Evolutionary conservation across 2,113 vertebrate genomes (phyloP), one percentile per base, ranked within the genome.

Genomic region (Tor tambroides): DNA sequence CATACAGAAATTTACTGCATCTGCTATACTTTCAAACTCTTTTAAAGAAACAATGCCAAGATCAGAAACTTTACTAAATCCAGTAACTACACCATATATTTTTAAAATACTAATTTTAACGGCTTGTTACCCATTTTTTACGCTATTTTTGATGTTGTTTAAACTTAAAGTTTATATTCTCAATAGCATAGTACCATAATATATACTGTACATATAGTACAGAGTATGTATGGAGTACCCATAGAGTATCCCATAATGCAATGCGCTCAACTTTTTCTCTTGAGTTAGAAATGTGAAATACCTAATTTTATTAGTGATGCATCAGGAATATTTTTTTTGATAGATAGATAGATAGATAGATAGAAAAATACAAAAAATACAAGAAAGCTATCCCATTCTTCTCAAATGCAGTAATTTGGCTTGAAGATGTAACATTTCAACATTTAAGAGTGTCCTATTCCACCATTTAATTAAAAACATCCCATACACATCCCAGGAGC

Each of bases 381-480:
- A n/a, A n/a, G n/a, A 49, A 76, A 76, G 10, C 41, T 7, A 69
- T 9, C 65, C 23, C 11, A 28, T 23, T 76, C 21, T 23, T 75
- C 23, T 26, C 21, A 46, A 26, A n/a, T 75, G 11, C 21, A 43
- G 23, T 26, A n/a, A 49, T 43, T 76, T 76, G n/a, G 10, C 23
- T 49, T 14, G 11, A 49, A 76, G 41, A 49, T 49, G 72, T 38
- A 14, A 75, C 32, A 43, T 74, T 74, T 41, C 9, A 74, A n/a
- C 21, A 74, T 74, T 72, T 49, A 76, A 76, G 41, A 49, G 74
- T 49, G 41, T 77, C 14, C 26, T 46, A 51, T 77, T 77, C 43
- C 74, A 26, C 23, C 6, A 28, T 28, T 77, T 49, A 49, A 77
- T 77, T 77, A 77, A 77, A 77, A 49, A 77, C n/a, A 77, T 51